Conservation (phyloP, 2,888 invertebrate genomes). For the Epinotia demarniana region DNA sequence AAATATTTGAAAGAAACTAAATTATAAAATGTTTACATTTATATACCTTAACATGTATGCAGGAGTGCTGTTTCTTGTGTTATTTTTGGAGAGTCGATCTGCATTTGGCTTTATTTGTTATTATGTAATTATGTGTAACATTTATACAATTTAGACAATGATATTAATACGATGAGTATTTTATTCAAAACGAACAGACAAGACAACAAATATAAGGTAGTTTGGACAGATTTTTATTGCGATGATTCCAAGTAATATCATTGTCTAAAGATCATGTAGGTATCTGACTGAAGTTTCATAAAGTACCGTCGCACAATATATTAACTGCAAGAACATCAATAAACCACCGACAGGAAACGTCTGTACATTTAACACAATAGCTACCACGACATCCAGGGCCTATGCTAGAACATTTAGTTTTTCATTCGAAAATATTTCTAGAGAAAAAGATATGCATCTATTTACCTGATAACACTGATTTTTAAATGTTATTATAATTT, state of each 20-base stretch:
- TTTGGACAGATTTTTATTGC: slow-evolving; percentile 23
- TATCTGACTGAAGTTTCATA: slow-evolving; percentile 16
- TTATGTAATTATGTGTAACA: slow-evolving; percentile 39
- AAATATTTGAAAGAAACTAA: slow-evolving; percentile 59
- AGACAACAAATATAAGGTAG: neutral
- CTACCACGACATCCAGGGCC: slow-evolving; percentile 81
- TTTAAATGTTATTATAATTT: slow-evolving; percentile 58
- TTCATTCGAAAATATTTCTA: slow-evolving; percentile 81
- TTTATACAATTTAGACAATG: slow-evolving; percentile 52
- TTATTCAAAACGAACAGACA: neutral
- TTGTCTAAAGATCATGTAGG: slow-evolving; percentile 34
- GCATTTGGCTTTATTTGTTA: slow-evolving; percentile 30
- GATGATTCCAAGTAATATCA: slow-evolving; percentile 22
- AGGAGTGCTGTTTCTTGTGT: slow-evolving; percentile 71
- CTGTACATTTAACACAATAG: slow-evolving; percentile 63
- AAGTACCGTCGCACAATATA: slow-evolving; percentile 23
- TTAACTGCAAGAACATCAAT: slow-evolving; percentile 43
- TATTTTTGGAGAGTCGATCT: slow-evolving; percentile 44
- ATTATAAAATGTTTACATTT: slow-evolving; percentile 64
- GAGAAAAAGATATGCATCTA: slow-evolving; percentile 84
- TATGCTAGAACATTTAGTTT: slow-evolving; percentile 77
- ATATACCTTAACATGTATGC: slow-evolving; percentile 63
- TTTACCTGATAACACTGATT: slow-evolving; percentile 78
- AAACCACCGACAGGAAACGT: slow-evolving; percentile 46
- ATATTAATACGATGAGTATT: slow-evolving; percentile 50